Evolutionary conservation across 2,113 vertebrate genomes (phyloP).

Genomic region (Archilochus colubris): DNA sequence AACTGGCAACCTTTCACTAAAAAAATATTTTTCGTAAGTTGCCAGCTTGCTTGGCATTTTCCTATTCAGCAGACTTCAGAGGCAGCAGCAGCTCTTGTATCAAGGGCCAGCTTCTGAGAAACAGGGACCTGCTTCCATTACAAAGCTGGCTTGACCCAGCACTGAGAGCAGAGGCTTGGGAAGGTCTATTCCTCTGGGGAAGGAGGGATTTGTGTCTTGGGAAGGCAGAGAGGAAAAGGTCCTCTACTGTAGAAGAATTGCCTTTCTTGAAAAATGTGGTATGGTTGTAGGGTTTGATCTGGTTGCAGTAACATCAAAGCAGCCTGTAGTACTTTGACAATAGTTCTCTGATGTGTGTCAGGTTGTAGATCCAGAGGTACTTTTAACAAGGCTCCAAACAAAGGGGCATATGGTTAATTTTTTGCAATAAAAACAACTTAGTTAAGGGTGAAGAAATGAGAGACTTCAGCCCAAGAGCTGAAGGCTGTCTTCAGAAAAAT

Average conservation of each 20-base stretch:
- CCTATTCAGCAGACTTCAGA: not conserved
- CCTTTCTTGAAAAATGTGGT: not conserved
- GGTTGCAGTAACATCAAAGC: not conserved
- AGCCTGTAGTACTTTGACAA: not conserved
- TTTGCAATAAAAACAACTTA: not conserved
- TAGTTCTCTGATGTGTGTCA: not conserved
- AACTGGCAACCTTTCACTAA: not conserved
- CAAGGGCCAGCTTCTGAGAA: not conserved
- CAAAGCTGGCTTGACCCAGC: not conserved
- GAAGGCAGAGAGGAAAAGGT: not conserved
- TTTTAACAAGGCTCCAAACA: not conserved
- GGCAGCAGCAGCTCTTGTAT: not conserved
- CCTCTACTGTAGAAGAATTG: not conserved
- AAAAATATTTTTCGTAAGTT: not conserved
- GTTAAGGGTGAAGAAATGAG: not conserved
- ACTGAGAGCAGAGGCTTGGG: not conserved
- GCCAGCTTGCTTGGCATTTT: not conserved
- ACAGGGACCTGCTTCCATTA: not conserved
- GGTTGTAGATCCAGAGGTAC: not conserved
- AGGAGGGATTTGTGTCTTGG: not conserved
- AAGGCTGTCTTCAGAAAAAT: not conserved
- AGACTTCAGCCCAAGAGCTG: not conserved
- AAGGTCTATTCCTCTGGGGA: not conserved
- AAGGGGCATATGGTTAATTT: not conserved
- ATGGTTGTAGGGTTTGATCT: rapidly evolving